These are phyloP conservation scores for Pipa parva DNA, from an alignment of 2,113 vertebrate genomes.

Conservation along the genomic window DNA sequence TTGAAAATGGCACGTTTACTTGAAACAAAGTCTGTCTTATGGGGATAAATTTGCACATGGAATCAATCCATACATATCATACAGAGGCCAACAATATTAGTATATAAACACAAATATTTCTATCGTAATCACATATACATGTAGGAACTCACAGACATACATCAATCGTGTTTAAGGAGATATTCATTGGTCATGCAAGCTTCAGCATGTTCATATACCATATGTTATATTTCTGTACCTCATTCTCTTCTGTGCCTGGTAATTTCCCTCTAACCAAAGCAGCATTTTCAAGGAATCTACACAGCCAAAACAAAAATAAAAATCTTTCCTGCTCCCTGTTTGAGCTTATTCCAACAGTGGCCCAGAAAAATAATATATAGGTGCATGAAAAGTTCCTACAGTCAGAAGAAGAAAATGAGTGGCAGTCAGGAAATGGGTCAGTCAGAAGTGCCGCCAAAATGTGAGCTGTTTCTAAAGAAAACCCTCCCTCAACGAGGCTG, in stretches of 20 bases:
- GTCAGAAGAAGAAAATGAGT: conserved; percentile 43
- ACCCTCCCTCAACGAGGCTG: conserved; percentile 48
- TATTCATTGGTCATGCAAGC: neutral
- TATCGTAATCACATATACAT: too few species aligned
- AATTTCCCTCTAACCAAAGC: conserved; percentile 35
- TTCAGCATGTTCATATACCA: neutral
- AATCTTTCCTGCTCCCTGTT: neutral
- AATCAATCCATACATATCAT: too few species aligned
- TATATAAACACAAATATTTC: too few species aligned
- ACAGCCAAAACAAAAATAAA: conserved; percentile 29
- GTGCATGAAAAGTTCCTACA: neutral
- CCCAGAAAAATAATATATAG: conserved; percentile 12
- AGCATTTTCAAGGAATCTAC: conserved; percentile 25
- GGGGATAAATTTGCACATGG: too few species aligned
- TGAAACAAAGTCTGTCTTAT: too few species aligned
- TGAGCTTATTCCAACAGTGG: neutral
- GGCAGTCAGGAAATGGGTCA: conserved; percentile 28
- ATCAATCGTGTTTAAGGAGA: neutral
- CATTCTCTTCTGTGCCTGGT: conserved; percentile 41
- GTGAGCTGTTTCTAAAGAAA: conserved; percentile 46
- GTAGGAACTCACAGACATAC: neutral
- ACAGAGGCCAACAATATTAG: too few species aligned
- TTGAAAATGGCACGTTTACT: too few species aligned
- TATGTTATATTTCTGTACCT: conserved; percentile 31
- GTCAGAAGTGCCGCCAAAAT: conserved; percentile 53